Evolutionary conservation across 2,888 invertebrate species (phyloP).

Genomic region (Julus scanicus): DNA sequence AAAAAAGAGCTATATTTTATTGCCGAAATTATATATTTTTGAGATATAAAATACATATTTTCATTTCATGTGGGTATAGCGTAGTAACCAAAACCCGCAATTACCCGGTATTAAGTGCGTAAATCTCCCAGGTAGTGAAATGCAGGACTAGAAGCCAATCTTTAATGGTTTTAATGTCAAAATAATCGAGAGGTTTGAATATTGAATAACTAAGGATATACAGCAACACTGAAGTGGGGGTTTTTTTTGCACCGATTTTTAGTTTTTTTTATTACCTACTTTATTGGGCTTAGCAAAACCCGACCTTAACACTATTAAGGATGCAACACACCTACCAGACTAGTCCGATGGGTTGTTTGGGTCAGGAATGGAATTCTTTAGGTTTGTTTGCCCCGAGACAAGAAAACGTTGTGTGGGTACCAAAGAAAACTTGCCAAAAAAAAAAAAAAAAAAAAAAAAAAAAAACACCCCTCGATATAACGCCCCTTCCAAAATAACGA

Average conservation of each 20-base stretch:
- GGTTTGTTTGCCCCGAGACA: background rate
- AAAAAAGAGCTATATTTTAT: too few species aligned
- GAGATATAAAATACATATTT: too few species aligned
- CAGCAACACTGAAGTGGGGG: background rate
- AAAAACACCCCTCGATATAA: too few species aligned
- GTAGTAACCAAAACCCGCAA: too few species aligned
- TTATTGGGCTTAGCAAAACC: constrained; percentile 14
- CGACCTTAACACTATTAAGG: background rate
- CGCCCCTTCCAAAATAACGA: too few species aligned
- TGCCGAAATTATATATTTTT: too few species aligned
- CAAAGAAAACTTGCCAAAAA: background rate
- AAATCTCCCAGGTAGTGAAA: too few species aligned
- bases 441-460: too few species aligned
- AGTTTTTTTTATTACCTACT: background rate
- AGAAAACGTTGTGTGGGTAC: background rate
- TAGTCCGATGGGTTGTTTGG: constrained; percentile 28
- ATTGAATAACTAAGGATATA: background rate
- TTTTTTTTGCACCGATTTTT: constrained; percentile 9
- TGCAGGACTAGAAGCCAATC: too few species aligned
- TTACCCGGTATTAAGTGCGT: too few species aligned
- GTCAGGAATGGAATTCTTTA: constrained; percentile 23
- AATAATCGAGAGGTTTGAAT: background rate
- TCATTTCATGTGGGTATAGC: too few species aligned
- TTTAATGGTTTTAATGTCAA: too few species aligned
- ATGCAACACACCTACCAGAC: constrained; percentile 10